A percentile compares a stretch with the other conserved stretches of the same genome.
phyloP scores from a whole-genome alignment of 1,140 invertebrate species.

The Sminthurinus signatus region DNA sequence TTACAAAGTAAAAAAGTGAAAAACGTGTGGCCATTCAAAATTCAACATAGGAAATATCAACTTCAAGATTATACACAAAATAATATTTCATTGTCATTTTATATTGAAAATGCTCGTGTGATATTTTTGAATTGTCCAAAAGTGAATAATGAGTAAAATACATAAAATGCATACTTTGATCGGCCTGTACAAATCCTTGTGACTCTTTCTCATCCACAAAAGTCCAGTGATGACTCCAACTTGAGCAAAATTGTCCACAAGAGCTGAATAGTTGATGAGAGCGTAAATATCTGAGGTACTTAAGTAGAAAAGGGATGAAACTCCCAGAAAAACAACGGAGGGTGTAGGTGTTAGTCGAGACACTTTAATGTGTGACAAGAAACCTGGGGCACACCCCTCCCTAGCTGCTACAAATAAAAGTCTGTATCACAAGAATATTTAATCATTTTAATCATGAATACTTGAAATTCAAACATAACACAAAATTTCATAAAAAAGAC shows the following conservation, averaged over 20 bases:
- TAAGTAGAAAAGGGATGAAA: constrained; percentile 73
- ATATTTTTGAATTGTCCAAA: background rate
- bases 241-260: constrained; percentile 88
- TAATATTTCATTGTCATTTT: too few species aligned
- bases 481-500: too few species aligned
- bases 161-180: too few species aligned
- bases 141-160: too few species aligned
- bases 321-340: constrained; percentile 78
- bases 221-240: constrained; percentile 76
- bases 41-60: too few species aligned
- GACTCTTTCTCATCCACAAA: constrained; percentile 69
- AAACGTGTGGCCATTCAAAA: too few species aligned
- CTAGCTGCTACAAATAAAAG: constrained; percentile 87
- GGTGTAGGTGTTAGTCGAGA: constrained; percentile 81
- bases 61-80: too few species aligned
- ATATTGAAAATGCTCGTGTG: too few species aligned
- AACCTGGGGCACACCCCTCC: constrained; percentile 78
- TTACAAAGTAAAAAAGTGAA: too few species aligned
- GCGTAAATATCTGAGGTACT: constrained; percentile 75
- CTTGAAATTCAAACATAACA: too few species aligned
- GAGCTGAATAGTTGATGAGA: constrained; percentile 88
- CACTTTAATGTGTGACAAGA: constrained; percentile 79
- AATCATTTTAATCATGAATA: too few species aligned
- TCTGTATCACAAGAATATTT: constrained; percentile 44
- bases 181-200: constrained; percentile 60